Base-by-base conservation (phyloP, 2,113 vertebrate species). In the Syngnathus scovelli region DNA sequence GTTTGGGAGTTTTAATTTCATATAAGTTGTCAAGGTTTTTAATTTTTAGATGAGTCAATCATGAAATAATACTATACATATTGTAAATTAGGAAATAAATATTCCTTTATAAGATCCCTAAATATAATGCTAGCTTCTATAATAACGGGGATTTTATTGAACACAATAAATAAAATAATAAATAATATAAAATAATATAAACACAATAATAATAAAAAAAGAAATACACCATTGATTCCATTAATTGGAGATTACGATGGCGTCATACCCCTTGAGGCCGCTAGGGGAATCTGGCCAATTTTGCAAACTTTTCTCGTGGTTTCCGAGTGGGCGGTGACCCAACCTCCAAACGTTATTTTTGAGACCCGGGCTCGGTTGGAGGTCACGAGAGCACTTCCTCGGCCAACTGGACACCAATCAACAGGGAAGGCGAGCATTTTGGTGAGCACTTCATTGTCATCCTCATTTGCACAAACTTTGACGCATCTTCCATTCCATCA, bases 241-340 rank as follows among this genome's bases (percentile, higher is more conserved):
- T 33, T 33, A 33, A 33, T 33, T 33, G 27, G 27, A 33, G 27
- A 33, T 33, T 3, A 33, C 27, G 27, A 33, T 33, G 27, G 27
- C 0, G 78, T 68, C 18, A 3, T 66, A 6, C 77, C 8, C 19
- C 37, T 3, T 7, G 4, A 12, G 58, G 58, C 78, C 85, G 41
- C 58, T 44, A 83, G 79, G 19, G 71, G 76, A 18, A 15, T n/a
- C 5, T 16, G 59, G 5, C 51, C 13, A 37, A 39, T 62, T 77
- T 68, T 1, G 38, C 15, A 13, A 2, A 72, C 73, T 69, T 11
- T 79, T 55, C 12, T 0, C 41, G 58, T 4, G 61, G 56, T 70
- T 67, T 46, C 0, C 4, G 15, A 43, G 78, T 80, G 77, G 87
- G 87, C 77, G 84, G 84, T 27, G 43, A 44, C 67, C 6, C 70